Evolutionary conservation across 2,113 vertebrate genomes (phyloP).

Genomic region (Pelecanus crispus): DNA sequence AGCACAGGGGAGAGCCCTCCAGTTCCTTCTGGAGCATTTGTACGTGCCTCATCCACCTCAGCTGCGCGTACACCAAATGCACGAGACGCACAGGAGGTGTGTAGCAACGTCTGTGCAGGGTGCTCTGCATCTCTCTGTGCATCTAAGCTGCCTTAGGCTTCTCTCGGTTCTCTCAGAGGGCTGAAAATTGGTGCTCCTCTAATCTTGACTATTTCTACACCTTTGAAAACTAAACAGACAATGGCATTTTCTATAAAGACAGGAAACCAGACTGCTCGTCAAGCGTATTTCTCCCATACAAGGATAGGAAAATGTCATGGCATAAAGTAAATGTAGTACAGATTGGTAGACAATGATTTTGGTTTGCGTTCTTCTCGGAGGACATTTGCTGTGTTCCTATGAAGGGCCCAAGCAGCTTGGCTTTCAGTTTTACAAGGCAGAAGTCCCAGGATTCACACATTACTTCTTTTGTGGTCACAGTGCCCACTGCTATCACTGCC

Average conservation of each 20-base stretch:
- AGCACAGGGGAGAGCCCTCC: neutral
- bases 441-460: neutral
- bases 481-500: neutral
- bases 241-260: neutral
- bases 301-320: neutral
- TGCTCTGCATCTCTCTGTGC: neutral
- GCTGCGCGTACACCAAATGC: rapidly evolving
- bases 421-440: neutral
- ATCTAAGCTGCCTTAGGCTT: neutral
- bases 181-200: neutral
- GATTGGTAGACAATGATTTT: neutral
- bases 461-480: neutral
- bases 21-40: neutral
- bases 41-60: neutral
- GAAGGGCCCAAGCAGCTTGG: neutral
- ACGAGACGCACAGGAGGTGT: neutral
- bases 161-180: neutral
- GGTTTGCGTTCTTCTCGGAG: neutral
- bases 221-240: neutral
- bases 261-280: neutral
- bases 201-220: neutral
- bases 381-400: neutral
- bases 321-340: neutral
- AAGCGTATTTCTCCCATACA: neutral
- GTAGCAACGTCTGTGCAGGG: neutral